Evolutionary conservation across 2,113 vertebrate species (phyloP).

Genomic region (Phodopus roborovskii): DNA sequence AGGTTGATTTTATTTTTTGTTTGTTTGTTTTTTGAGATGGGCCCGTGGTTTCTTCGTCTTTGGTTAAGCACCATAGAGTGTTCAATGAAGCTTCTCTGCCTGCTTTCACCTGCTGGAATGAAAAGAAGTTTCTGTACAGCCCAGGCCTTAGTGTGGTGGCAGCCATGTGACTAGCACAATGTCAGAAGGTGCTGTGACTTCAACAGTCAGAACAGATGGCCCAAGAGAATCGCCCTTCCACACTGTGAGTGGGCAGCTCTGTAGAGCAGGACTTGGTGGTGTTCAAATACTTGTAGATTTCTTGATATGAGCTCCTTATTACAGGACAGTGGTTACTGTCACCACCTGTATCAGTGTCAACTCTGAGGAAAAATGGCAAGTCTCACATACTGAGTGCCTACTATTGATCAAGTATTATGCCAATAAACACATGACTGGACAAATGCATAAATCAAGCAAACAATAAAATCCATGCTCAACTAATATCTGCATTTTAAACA

Average conservation of each 20-base stretch:
- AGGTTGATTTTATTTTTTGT: background rate
- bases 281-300: background rate
- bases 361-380: background rate
- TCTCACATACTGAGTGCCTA: background rate
- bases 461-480: background rate
- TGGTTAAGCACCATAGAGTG: background rate
- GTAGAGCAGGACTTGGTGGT: background rate
- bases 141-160: background rate
- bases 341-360: background rate
- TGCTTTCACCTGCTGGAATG: background rate
- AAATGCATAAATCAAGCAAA: background rate
- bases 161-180: no score
- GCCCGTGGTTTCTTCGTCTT: background rate
- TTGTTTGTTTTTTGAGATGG: background rate
- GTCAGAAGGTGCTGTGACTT: background rate
- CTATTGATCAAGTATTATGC: background rate
- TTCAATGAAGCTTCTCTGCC: background rate
- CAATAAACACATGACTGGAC: background rate
- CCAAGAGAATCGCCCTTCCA: background rate
- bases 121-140: background rate
- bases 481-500: background rate
- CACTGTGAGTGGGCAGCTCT: background rate
- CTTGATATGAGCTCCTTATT: background rate
- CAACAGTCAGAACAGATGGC: background rate
- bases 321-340: background rate